Evolutionary conservation across 2,888 invertebrate species (phyloP).

Genomic region (Stenoptilia bipunctidactyla): DNA sequence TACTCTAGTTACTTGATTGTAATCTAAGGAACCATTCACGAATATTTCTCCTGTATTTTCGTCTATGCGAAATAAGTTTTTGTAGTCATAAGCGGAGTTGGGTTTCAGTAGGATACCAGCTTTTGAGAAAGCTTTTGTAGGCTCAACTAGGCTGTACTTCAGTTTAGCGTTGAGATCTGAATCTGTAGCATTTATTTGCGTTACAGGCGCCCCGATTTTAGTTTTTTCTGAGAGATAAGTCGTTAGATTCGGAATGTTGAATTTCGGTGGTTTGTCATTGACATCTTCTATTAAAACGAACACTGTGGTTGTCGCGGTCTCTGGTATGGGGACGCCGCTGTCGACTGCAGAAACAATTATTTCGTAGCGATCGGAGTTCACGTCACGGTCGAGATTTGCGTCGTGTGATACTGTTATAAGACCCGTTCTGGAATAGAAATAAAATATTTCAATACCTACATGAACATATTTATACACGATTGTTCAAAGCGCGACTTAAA

Average conservation of each 20-base stretch:
- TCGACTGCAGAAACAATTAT: slow-evolving; percentile 82
- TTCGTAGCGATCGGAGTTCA: slow-evolving; percentile 76
- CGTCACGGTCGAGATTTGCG: slow-evolving; percentile 78
- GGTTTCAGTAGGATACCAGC: slow-evolving; percentile 78
- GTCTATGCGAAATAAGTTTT: slow-evolving; percentile 78
- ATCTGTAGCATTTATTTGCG: slow-evolving; percentile 77
- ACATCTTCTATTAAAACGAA: slow-evolving; percentile 80
- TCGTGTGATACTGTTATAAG: slow-evolving; percentile 79
- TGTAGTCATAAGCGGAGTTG: slow-evolving; percentile 73
- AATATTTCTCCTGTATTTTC: slow-evolving; percentile 76
- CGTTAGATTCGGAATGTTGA: slow-evolving; percentile 74
- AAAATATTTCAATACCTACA: too few species aligned
- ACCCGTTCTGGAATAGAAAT: slow-evolving; percentile 69
- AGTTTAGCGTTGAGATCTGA: slow-evolving; percentile 78
- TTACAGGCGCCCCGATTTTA: slow-evolving; percentile 71
- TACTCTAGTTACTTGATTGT: slow-evolving; percentile 80
- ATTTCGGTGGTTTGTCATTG: slow-evolving; percentile 86
- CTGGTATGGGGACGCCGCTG: slow-evolving; percentile 79
- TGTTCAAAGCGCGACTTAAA: too few species aligned
- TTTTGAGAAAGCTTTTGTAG: slow-evolving; percentile 79
- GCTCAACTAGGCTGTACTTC: slow-evolving; percentile 77
- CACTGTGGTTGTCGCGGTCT: slow-evolving; percentile 83
- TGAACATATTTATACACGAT: too few species aligned
- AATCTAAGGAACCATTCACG: slow-evolving; percentile 77
- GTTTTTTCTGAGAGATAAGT: slow-evolving; percentile 81